Conservation (phyloP, 53 echinoderm and acorn worm species). For the Temnopleurus reevesii region DNA sequence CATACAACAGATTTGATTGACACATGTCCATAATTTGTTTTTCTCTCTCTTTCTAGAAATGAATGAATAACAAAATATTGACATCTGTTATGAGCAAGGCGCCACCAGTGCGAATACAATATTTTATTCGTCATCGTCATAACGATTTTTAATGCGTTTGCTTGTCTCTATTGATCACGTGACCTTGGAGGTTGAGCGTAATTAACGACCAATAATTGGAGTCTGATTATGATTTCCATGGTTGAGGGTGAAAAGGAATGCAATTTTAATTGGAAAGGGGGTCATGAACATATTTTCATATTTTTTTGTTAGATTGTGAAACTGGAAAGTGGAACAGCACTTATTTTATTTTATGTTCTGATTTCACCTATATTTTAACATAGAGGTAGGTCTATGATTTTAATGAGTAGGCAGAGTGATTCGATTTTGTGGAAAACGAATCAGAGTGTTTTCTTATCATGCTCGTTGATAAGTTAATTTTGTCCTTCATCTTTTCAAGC, state of each 20-base stretch:
- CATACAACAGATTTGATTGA: too few species aligned
- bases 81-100: constrained; percentile 17
- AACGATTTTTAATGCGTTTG: constrained; percentile 29
- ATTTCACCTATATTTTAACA: too few species aligned
- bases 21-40: neutral
- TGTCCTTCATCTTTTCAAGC: too few species aligned
- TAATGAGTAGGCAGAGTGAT: too few species aligned
- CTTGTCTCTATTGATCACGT: neutral
- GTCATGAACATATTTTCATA: neutral
- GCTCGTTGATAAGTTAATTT: too few species aligned
- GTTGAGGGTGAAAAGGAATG: neutral
- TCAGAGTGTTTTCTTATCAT: too few species aligned
- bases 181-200: neutral
- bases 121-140: constrained; percentile 18
- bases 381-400: too few species aligned
- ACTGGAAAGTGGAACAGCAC: too few species aligned
- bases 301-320: too few species aligned
- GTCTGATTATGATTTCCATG: neutral
- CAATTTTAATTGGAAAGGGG: neutral
- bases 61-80: neutral
- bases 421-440: too few species aligned
- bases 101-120: neutral
- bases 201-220: neutral
- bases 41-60: too few species aligned
- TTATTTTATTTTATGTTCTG: too few species aligned